Evolutionary conservation across 2,888 invertebrate species (phyloP).

Genomic region (Syrista parreyssii): DNA sequence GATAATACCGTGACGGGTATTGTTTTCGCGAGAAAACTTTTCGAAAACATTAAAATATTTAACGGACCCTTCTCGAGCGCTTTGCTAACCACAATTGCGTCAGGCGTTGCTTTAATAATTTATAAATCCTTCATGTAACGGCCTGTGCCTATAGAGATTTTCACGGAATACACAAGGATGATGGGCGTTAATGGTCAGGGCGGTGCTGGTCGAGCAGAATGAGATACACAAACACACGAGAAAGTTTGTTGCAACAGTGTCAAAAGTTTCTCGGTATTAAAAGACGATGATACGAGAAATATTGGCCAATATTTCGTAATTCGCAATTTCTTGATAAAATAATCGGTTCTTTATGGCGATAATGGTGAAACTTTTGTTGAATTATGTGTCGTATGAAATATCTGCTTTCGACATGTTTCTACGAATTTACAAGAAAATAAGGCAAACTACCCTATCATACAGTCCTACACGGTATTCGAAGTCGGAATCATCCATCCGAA

Average conservation of each 20-base stretch:
- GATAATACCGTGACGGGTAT: conserved; percentile 32
- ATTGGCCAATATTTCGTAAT: neutral
- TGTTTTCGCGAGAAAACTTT: conserved; percentile 33
- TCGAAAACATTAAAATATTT: conserved; percentile 32
- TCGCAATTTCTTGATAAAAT: neutral
- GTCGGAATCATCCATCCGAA: neutral
- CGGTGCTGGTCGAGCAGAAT: neutral
- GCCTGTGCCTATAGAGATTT: neutral
- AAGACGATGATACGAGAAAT: neutral
- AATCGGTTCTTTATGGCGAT: neutral
- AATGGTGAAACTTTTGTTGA: neutral
- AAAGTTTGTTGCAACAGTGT: neutral
- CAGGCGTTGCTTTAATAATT: neutral
- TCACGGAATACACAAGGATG: neutral
- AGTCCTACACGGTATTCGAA: neutral
- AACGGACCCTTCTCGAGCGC: conserved; percentile 6
- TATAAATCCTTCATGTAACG: neutral
- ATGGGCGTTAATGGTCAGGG: neutral
- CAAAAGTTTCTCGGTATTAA: neutral
- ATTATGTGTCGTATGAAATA: neutral
- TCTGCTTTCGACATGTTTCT: neutral
- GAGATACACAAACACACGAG: neutral
- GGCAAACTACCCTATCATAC: neutral
- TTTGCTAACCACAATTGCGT: neutral
- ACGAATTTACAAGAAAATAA: neutral